Conservation (phyloP, 2,797 vertebrate genomes). For the Carcharodon carcharias region DNA sequence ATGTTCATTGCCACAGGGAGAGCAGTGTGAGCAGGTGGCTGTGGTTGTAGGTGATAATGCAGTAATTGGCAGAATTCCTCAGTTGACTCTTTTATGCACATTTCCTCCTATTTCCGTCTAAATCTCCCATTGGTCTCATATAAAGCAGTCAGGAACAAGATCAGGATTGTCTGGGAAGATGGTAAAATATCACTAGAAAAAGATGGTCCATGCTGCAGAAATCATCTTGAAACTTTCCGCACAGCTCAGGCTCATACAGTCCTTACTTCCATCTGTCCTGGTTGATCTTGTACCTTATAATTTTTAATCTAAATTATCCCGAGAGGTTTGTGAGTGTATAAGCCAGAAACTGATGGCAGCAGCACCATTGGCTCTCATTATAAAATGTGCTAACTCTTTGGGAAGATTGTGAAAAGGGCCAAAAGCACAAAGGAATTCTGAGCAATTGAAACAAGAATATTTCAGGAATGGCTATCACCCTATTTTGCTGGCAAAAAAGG, state of each 20-base stretch:
- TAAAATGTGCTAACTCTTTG: background rate
- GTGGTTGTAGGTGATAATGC: background rate
- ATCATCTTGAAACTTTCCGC: background rate
- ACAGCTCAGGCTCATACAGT: background rate
- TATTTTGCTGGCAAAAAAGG: background rate
- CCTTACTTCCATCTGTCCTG: background rate
- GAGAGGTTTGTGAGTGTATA: background rate
- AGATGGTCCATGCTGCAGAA: background rate
- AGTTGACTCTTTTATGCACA: background rate
- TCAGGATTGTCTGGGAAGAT: background rate
- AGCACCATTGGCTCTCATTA: background rate
- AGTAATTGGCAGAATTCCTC: background rate
- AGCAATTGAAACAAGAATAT: background rate
- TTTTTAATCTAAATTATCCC: background rate
- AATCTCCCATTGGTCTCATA: background rate
- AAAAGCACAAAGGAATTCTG: background rate
- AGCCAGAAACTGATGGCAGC: background rate
- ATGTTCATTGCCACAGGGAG: background rate
- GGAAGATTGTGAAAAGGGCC: background rate
- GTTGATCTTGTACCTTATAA: background rate
- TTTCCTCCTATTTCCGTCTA: background rate
- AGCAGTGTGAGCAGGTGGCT: too few relatives aligned
- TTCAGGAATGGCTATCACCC: background rate
- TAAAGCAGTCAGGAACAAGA: background rate
- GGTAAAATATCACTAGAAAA: background rate